Evolutionary conservation across 2,888 invertebrate genomes (phyloP), one percentile per base, ranked within the genome.

Genomic region (Copidosoma aretas): DNA sequence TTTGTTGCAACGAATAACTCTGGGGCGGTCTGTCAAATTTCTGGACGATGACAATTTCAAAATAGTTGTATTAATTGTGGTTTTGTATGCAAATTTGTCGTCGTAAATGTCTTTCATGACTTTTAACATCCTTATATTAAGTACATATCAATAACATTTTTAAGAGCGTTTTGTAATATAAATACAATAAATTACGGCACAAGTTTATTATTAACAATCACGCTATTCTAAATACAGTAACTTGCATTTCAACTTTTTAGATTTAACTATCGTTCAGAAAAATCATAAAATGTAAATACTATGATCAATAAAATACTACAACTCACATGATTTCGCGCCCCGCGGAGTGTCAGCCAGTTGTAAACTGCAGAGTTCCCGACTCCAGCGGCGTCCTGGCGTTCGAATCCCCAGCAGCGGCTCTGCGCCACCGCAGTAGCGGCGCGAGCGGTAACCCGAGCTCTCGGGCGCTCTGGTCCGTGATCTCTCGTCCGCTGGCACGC

Each of bases 401-500:
- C 25, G 39, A 53, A 32, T n/a, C 12, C 32, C n/a, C 32, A 21
- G 24, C 25, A 17, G 56, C 19, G 52, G 21, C 15, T 25, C 25
- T 21, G 1, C 14, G 46, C n/a, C 32, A 52, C 22, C 25, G 60
- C 52, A 19, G 41, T 49, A 43, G 41, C 60, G 22, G 24, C 21
- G 25, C 1, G 49, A n/a, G 60, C 54, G 60, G 41, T 32, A 21
- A 60, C 53, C n/a, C 59, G 39, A 14, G 25, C 19, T 43, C 51
- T 24, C 21, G 12, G 2, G n/a, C n/a, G 52, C 51, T 24, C 21
- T 10, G 2, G 14, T 21, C 5, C 43, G 49, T n/a, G 39, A 41
- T 59, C 46, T 57, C 39, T n/a, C 61, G 65, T 63, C 60, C 66
- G 59, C 70, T 67, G 66, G 21, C 21, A 32, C 52, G 51, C 56